phyloP scores from a whole-genome alignment of 2,113 vertebrate species.

The Fregata magnificens region DNA sequence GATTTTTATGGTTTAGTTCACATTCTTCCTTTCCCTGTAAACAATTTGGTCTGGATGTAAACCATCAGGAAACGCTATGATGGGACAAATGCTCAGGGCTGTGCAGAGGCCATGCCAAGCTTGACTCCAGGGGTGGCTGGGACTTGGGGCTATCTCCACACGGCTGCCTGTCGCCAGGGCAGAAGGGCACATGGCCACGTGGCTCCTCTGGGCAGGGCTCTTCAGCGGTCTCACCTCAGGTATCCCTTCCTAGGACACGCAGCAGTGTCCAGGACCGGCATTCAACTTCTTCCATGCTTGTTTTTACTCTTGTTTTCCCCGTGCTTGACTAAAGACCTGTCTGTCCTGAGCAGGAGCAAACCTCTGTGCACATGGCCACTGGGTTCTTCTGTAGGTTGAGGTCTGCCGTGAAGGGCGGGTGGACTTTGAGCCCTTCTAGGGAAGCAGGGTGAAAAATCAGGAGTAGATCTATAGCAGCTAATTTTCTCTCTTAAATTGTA shows the following conservation, averaged over 20 bases:
- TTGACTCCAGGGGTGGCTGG: not conserved
- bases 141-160: not conserved
- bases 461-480: not conserved
- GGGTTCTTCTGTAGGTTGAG: not conserved
- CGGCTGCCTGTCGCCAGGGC: not conserved
- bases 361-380: not conserved
- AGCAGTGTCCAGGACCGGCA: not conserved
- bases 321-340: not conserved
- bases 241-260: not conserved
- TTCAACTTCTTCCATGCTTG: not conserved
- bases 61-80: not conserved
- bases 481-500: not conserved
- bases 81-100: not conserved
- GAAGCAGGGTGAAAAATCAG: not conserved
- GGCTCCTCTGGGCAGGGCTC: not conserved
- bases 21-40: slow-evolving; percentile 1
- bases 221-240: not conserved
- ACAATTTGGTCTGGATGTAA: slow-evolving; percentile 20
- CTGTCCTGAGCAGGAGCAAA: not conserved
- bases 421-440: not conserved
- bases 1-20: not conserved
- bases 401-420: not conserved
- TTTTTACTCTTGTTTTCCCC: not conserved
- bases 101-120: not conserved
- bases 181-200: not conserved